These are phyloP conservation scores for Echinarachnius parma DNA, from an alignment of 53 echinoderm and acorn worm genomes.

Conservation along the genomic window DNA sequence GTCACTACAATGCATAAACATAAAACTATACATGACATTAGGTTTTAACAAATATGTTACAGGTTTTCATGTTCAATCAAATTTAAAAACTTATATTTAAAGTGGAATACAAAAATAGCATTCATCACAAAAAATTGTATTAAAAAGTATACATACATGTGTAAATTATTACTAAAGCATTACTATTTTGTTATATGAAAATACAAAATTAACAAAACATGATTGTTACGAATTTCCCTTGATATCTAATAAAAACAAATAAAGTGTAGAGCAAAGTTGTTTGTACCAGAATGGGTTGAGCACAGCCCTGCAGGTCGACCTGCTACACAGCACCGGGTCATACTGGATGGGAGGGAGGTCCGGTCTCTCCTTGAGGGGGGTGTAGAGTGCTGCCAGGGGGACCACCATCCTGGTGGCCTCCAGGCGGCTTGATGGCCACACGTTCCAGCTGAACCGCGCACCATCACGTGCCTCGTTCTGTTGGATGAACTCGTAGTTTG, in stretches of 20 bases:
- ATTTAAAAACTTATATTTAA: no score
- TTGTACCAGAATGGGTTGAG: conserved; percentile 98
- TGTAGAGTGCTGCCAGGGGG: conserved; percentile 80
- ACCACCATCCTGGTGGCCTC: conserved; percentile 99
- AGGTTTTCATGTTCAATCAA: no score
- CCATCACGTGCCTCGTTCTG: conserved; percentile 91
- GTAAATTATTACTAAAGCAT: no score
- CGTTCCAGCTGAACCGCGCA: conserved; percentile 91
- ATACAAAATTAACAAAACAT: no score
- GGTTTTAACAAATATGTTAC: no score
- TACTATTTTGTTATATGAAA: no score
- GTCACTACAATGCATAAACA: neutral
- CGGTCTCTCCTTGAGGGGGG: conserved; percentile 88
- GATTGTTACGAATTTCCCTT: no score
- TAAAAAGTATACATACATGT: no score
- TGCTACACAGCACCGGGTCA: conserved; percentile 90
- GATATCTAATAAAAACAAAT: no score
- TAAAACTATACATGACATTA: neutral
- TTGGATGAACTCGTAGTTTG: conserved; percentile 85
- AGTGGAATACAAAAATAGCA: no score
- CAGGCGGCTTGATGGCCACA: conserved; percentile 92
- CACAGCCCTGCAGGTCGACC: conserved; percentile 90
- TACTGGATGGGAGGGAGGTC: conserved; percentile 96
- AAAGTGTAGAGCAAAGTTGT: no score
- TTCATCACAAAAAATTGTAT: no score